Conservation (phyloP, 1,140 invertebrate genomes). For the Macrobrachium rosenbergii region DNA sequence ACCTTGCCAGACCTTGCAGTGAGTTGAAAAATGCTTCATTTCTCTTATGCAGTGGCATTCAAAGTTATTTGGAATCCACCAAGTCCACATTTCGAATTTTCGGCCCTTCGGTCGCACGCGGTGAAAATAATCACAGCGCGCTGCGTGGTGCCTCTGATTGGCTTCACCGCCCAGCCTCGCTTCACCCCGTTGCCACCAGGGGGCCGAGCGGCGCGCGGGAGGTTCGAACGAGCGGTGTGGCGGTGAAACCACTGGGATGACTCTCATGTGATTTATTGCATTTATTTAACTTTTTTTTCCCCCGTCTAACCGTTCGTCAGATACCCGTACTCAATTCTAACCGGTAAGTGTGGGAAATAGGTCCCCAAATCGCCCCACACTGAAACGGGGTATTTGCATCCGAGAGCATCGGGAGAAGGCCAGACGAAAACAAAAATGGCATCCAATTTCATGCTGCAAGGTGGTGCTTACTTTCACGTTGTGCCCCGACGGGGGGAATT, state of each 20-base stretch:
- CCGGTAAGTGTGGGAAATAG: too few species aligned
- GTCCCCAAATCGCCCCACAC: not conserved
- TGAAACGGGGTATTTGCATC: not conserved
- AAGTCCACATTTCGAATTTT: too few species aligned
- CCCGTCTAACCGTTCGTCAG: conserved; percentile 22
- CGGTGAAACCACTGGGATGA: not conserved
- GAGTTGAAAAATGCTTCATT: too few species aligned
- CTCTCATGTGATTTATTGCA: conserved; percentile 40
- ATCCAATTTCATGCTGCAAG: conserved; percentile 26
- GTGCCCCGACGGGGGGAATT: conserved; percentile 48
- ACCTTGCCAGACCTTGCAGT: too few species aligned
- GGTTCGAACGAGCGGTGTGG: not conserved
- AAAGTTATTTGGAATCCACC: too few species aligned
- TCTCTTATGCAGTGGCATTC: too few species aligned
- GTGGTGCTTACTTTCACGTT: conserved; percentile 11
- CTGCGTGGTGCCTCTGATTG: conserved; percentile 55
- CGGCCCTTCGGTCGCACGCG: conserved; percentile 35
- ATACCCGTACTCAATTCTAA: not conserved
- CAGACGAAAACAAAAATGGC: conserved; percentile 1
- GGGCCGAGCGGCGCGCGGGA: conserved; percentile 31
- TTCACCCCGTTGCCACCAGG: conserved; percentile 38
- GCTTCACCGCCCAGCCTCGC: conserved; percentile 29
- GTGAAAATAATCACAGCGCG: conserved; percentile 50
- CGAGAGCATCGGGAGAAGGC: not conserved
- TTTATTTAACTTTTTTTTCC: conserved; percentile 44